Evolutionary conservation across 2,888 invertebrate genomes (phyloP).

Genomic region (Helicoverpa assulta): DNA sequence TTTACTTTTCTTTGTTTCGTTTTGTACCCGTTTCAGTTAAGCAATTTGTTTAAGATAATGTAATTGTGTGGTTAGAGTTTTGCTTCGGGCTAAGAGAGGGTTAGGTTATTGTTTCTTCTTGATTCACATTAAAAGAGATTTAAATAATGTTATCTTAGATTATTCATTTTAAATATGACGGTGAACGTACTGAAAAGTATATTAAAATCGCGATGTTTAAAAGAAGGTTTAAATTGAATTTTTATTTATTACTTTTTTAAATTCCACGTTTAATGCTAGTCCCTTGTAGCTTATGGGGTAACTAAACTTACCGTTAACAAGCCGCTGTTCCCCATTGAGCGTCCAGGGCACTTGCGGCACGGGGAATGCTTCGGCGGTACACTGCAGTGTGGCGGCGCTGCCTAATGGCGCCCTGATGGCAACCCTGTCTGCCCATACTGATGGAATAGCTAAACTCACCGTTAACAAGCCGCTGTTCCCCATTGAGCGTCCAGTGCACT

Average conservation of each 20-base stretch:
- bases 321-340: constrained; percentile 91
- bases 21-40: constrained; percentile 23
- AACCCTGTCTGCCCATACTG: constrained; percentile 93
- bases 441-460: constrained; percentile 79
- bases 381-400: constrained; percentile 92
- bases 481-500: constrained; percentile 93
- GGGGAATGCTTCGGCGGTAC: constrained; percentile 94
- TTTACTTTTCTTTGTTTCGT: constrained; percentile 36
- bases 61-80: constrained; percentile 35
- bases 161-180: too few species aligned
- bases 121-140: too few species aligned
- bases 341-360: constrained; percentile 94
- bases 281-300: too few species aligned
- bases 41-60: constrained; percentile 38
- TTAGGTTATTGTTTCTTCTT: constrained; percentile 11
- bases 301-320: constrained; percentile 89
- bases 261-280: too few species aligned
- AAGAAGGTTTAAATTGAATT: too few species aligned
- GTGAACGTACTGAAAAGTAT: too few species aligned
- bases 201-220: background rate
- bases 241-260: too few species aligned
- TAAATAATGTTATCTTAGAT: too few species aligned
- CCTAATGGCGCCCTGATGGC: constrained; percentile 92
- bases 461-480: constrained; percentile 91
- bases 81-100: constrained; percentile 13